Evolutionary conservation across 2,113 vertebrate species (phyloP), one percentile per base, ranked within the genome.

Genomic region (Silurus asotus): DNA sequence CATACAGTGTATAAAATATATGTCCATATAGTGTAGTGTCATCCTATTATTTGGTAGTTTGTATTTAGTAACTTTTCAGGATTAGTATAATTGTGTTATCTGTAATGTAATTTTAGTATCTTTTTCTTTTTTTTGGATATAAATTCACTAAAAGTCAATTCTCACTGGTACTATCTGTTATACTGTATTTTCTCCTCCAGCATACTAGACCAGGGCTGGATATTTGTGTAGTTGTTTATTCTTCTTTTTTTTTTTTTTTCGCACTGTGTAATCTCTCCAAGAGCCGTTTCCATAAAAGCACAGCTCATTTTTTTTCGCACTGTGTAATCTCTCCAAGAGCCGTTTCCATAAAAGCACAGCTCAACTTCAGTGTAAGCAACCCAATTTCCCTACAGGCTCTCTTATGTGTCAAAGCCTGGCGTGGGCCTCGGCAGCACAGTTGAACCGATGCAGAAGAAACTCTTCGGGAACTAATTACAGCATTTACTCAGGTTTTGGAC

Each of bases 401-500:
- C 53, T 69, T 55, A 48, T 25, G 64, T 85, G 59, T 51, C 28
- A 59, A 59, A 80, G 37, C 77, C 75, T 53, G 53, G 84, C 75
- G 13, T 85, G 75, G 77, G 84, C 64, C 20, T 81, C 53, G 8
- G 37, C 17, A 28, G 37, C 37, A 56, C 28, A 61, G 64, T 49
- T 70, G 20, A 70, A 55, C 55, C 20, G 2, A 9, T 48, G 55
- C 20, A 81, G 49, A 65, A 81, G 49, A 58, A 77, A 19, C 78
- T 69, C 75, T 67, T 58, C 49, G 58, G 58, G 59, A 80, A 59
- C 61, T 84, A 86, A 84, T 70, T 17, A 37, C 55, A 75, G 65
- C 53, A 48, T 84, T 84, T 64, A 83, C 84, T 77, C 61, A 85
- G 75, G 75, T 76, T 58, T 37, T 85, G 62, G 15, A 70, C 78